These are phyloP conservation scores for Calliopum simillimum DNA, from an alignment of 2,888 invertebrate species.

Conservation along the genomic window DNA sequence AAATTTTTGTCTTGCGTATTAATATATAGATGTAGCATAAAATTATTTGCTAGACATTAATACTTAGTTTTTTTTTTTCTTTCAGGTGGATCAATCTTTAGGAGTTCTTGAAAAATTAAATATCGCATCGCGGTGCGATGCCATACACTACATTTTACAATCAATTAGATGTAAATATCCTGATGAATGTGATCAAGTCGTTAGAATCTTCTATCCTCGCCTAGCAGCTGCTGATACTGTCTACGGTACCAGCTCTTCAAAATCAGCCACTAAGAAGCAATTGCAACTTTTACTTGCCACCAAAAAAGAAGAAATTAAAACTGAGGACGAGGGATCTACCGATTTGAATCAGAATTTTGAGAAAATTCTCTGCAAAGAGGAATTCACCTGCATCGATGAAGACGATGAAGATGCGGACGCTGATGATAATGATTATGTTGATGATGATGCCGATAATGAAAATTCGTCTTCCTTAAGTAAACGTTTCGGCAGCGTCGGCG, in stretches of 20 bases:
- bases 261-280: constrained; percentile 52
- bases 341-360: constrained; percentile 67
- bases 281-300: constrained; percentile 55
- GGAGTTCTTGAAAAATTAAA: constrained; percentile 62
- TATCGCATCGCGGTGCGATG: constrained; percentile 63
- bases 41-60: constrained; percentile 6
- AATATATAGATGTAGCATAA: no score
- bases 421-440: constrained; percentile 42
- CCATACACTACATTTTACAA: constrained; percentile 63
- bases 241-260: constrained; percentile 46
- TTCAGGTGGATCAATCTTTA: constrained; percentile 65
- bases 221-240: constrained; percentile 51
- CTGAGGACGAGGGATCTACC: constrained; percentile 54
- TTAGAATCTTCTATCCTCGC: constrained; percentile 57
- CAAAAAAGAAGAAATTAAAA: constrained; percentile 62
- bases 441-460: constrained; percentile 47
- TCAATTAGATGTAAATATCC: constrained; percentile 64
- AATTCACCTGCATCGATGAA: constrained; percentile 64
- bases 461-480: constrained; percentile 56
- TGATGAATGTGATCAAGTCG: constrained; percentile 63
- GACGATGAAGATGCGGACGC: constrained; percentile 58
- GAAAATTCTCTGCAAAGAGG: constrained; percentile 66
- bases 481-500: constrained; percentile 31
- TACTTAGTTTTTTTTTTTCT: constrained; percentile 33
- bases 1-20: no score